These are phyloP conservation scores for Nomada hirtipes DNA, from an alignment of 2,888 invertebrate genomes.

Conservation along the genomic window DNA sequence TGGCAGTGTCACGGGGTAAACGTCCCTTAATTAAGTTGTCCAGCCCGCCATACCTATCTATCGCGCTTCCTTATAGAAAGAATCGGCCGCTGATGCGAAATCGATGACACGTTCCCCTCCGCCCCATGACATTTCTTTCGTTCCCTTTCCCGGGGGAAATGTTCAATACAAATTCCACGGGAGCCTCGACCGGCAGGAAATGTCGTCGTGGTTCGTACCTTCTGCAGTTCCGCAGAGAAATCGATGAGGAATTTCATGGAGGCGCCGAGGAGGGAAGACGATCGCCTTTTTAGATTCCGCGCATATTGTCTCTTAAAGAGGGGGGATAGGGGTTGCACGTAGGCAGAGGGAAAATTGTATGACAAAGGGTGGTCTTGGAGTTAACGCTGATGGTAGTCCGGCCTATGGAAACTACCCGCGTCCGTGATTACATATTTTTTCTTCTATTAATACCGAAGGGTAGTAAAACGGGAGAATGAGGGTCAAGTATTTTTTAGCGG, in stretches of 20 bases:
- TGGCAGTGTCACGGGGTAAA: conserved; percentile 34
- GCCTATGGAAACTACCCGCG: no score
- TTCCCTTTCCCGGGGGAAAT: background rate
- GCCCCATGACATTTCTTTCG: background rate
- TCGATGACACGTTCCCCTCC: conserved; percentile 32
- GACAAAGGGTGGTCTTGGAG: no score
- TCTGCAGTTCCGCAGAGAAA: background rate
- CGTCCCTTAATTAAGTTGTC: conserved; percentile 61
- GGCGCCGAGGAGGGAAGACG: background rate
- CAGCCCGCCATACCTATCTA: conserved; percentile 16
- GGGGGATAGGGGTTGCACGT: no score
- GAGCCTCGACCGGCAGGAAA: conserved; percentile 45
- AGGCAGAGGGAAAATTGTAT: no score
- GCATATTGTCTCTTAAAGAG: background rate
- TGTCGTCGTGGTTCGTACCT: conserved; percentile 16
- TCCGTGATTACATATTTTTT: no score
- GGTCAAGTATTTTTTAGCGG: no score
- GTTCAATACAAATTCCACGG: conserved; percentile 58
- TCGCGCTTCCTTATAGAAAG: conserved; percentile 41
- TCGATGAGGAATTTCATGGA: conserved; percentile 32
- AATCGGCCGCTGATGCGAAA: conserved; percentile 41
- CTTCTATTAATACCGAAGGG: no score
- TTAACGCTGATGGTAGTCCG: no score
- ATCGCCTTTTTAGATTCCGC: conserved; percentile 42
- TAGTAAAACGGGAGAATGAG: no score